Evolutionary conservation across 2,888 invertebrate species (phyloP).

Genomic region (Stegana nigrithorax): DNA sequence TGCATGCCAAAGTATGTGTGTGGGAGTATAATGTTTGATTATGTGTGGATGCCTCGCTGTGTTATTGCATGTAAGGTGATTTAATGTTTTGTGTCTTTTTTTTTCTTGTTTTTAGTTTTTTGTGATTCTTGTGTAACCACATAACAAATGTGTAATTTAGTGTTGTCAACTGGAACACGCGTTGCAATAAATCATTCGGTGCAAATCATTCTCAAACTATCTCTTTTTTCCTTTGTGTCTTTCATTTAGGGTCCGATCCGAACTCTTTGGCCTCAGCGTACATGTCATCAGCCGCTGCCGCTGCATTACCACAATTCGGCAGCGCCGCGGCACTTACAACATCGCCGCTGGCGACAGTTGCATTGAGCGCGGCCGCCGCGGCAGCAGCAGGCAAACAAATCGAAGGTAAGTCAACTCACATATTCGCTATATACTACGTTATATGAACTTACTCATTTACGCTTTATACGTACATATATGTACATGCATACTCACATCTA

Average conservation of each 20-base stretch:
- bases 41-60: too few species aligned
- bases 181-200: neutral
- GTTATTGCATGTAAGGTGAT: neutral
- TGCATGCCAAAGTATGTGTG: neutral
- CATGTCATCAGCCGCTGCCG: constrained; percentile 70
- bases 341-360: constrained; percentile 73
- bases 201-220: constrained; percentile 11
- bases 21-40: neutral
- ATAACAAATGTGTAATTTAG: constrained; percentile 2
- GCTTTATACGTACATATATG: neutral
- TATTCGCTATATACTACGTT: neutral
- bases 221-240: neutral
- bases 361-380: constrained; percentile 80
- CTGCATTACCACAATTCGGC: constrained; percentile 73
- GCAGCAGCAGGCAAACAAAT: constrained; percentile 91
- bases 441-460: neutral
- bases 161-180: constrained; percentile 6
- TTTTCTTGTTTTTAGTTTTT: neutral
- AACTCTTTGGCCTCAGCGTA: constrained; percentile 75
- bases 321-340: constrained; percentile 73
- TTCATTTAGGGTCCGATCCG: constrained; percentile 63
- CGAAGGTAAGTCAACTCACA: constrained; percentile 76
- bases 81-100: neutral
- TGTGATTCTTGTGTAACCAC: neutral
- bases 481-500: neutral